Evolutionary conservation across 2,797 vertebrate genomes (phyloP).

Genomic region (Scleropages formosus): DNA sequence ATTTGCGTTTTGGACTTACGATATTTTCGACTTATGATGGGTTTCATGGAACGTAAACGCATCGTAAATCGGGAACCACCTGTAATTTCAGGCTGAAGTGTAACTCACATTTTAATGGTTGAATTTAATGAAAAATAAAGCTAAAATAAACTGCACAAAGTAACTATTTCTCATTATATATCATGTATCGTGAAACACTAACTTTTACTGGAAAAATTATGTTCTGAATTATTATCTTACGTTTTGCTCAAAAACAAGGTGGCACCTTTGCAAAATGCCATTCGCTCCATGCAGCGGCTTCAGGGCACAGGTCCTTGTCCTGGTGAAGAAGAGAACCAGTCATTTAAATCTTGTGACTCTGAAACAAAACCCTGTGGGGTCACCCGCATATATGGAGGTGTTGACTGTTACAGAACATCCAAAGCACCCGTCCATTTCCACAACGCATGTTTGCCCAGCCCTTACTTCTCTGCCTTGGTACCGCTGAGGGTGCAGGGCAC

Average conservation of each 20-base stretch:
- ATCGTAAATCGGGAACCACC: no score
- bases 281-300: not conserved
- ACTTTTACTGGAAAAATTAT: no score
- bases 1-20: no score
- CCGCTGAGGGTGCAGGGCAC: constrained; percentile 18
- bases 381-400: not conserved
- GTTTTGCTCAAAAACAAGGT: not conserved
- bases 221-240: not conserved
- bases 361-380: not conserved
- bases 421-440: not conserved
- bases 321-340: not conserved
- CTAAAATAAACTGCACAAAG: no score
- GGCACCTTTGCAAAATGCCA: not conserved
- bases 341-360: not conserved
- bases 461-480: not conserved
- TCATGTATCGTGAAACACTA: no score
- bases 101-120: no score
- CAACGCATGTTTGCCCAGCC: not conserved
- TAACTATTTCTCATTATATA: no score
- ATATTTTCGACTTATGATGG: no score
- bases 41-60: no score
- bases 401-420: not conserved
- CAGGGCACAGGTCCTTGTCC: not conserved
- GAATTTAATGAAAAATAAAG: no score
- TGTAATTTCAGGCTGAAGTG: no score